Conservation (phyloP, 2,888 invertebrate genomes). For the Tethea ocularis region DNA sequence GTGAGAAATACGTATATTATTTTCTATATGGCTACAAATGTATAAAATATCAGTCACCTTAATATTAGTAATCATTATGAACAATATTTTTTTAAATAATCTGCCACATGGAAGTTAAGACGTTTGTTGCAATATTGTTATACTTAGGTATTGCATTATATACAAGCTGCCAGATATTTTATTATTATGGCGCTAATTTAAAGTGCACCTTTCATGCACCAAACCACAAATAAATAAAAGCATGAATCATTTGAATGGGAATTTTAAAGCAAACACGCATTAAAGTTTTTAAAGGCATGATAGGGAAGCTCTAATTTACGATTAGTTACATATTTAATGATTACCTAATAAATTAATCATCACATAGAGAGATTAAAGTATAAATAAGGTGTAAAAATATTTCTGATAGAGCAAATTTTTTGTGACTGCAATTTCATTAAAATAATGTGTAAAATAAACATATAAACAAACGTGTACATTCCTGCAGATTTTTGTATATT, state of each 20-base stretch:
- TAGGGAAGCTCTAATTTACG: not conserved
- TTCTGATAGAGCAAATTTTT: too few species aligned
- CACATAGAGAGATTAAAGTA: too few species aligned
- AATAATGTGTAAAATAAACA: too few species aligned
- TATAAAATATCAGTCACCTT: conserved; percentile 76
- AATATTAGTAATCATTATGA: conserved; percentile 24
- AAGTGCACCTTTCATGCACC: not conserved
- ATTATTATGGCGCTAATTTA: not conserved
- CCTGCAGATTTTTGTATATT: too few species aligned
- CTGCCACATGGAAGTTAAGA: not conserved
- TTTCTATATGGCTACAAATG: conserved; percentile 59
- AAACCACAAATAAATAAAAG: not conserved
- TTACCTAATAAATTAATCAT: too few species aligned
- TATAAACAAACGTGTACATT: too few species aligned
- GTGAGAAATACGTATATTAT: conserved; percentile 18
- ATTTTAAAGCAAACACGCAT: not conserved
- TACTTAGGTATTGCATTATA: not conserved
- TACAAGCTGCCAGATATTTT: not conserved
- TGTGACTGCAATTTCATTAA: too few species aligned
- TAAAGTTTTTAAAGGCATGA: not conserved
- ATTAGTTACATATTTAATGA: too few species aligned
- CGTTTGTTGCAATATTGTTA: too few species aligned
- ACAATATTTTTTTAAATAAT: not conserved
- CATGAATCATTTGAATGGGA: not conserved
- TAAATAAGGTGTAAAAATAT: too few species aligned